These are phyloP conservation scores for Tragelaphus buxtoni DNA, from an alignment of 2,113 vertebrate species.

Conservation along the genomic window DNA sequence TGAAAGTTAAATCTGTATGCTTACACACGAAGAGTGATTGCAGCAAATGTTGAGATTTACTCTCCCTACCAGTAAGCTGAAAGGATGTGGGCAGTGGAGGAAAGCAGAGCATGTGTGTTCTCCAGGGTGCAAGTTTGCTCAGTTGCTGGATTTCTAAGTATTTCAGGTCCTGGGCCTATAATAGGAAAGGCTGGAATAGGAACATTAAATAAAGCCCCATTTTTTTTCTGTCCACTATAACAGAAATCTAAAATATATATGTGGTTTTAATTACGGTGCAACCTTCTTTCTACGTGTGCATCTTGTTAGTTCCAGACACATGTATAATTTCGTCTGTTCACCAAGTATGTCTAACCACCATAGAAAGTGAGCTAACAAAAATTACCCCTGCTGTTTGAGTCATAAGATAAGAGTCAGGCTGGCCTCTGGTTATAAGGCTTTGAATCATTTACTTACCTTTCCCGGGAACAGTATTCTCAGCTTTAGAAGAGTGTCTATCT, in stretches of 20 bases:
- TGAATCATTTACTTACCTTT: background rate
- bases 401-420: background rate
- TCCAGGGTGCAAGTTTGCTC: background rate
- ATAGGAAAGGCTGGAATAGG: background rate
- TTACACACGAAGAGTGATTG: background rate
- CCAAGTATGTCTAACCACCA: background rate
- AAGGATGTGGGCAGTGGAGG: background rate
- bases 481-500: background rate
- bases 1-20: background rate
- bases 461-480: background rate
- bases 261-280: background rate
- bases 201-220: background rate
- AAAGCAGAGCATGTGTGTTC: background rate
- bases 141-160: background rate
- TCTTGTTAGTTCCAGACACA: background rate
- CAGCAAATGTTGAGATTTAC: background rate
- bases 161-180: background rate
- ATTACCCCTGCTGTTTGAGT: background rate
- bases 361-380: conserved; percentile 2
- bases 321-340: background rate
- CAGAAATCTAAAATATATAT: background rate
- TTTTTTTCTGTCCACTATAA: background rate
- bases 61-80: background rate
- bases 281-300: background rate
- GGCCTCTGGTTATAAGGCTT: background rate